Base-by-base conservation (phyloP, 1,140 invertebrate species). In the Drosophila kepulauana region DNA sequence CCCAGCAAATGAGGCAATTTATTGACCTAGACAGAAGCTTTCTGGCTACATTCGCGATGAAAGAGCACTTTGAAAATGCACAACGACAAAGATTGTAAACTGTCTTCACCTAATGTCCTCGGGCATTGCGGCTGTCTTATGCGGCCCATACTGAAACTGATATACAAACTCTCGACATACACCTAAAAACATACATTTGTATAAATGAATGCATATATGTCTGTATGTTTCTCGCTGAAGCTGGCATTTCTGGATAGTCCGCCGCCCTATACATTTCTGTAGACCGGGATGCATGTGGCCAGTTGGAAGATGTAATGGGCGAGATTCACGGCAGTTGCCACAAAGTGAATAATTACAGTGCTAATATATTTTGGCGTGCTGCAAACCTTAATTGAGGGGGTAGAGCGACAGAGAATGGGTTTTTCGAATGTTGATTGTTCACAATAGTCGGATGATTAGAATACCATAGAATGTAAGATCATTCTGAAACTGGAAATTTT, bases 51-150 rank as follows among this genome's bases (percentile, higher is more conserved):
- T 43, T 43, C 48, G 6, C 28, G 64, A 48, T 15, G 61, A 85
- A 74, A 70, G 75, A 41, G 10, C 11, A 10, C 78, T 62, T 57
- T 78, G 71, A 70, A 79, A 82, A 79, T 82, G 78, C 75, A 65
- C 78, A 81, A 81, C 82, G 82, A 86, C 82, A 86, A 86, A 78
- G 82, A 86, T 86, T 86, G 86, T 75, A 81, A 86, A 86, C 82
- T 85, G 82, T 86, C 78, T 85, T 78, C 82, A 86, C 82, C 82
- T 86, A 86, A 85, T 85, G 82, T 78, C 78, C 30, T 46, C 61
- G 78, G 82, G 46, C 35, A 5, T 52, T 5, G 5, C 43, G 49
- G 48, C 73, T 67, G 63, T 63, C 62, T 81, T 75, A 81, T 79
- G 63, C 73, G 35, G 78, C 16, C 5, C 57, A 45, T 56, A 67